Conservation (phyloP, 2,888 invertebrate species). For the Terebella lapidaria region DNA sequence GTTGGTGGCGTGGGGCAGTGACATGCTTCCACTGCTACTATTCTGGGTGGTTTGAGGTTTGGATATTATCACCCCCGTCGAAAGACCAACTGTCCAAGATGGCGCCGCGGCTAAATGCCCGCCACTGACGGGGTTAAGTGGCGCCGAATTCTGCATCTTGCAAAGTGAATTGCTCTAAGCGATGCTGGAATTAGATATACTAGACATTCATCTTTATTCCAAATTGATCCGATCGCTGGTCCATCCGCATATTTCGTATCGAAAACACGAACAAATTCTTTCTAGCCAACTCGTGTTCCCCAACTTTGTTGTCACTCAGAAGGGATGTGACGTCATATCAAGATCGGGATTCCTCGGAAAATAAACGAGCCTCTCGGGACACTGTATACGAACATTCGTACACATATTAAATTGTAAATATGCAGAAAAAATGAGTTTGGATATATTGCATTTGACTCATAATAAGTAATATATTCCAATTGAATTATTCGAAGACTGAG, state of each 20-base stretch:
- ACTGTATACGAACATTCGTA: too few relatives aligned
- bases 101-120: background rate
- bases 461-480: too few relatives aligned
- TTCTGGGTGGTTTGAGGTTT: background rate
- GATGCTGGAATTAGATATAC: background rate
- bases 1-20: background rate
- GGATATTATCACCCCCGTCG: background rate
- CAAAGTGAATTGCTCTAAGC: background rate
- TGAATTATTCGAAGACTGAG: too few relatives aligned
- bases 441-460: too few relatives aligned
- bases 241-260: background rate
- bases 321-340: background rate
- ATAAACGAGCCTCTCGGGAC: too few relatives aligned
- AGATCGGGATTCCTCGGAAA: too few relatives aligned
- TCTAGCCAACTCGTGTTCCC: background rate
- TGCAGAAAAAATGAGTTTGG: too few relatives aligned
- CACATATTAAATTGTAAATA: too few relatives aligned
- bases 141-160: constrained; percentile 1
- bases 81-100: background rate
- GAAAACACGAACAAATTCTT: background rate
- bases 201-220: background rate
- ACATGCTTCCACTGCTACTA: constrained; percentile 1
- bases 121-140: background rate
- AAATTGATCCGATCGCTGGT: background rate
- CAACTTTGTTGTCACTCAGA: constrained; percentile 2